Conservation (phyloP, 2,113 vertebrate species). For the Tinamus guttatus region DNA sequence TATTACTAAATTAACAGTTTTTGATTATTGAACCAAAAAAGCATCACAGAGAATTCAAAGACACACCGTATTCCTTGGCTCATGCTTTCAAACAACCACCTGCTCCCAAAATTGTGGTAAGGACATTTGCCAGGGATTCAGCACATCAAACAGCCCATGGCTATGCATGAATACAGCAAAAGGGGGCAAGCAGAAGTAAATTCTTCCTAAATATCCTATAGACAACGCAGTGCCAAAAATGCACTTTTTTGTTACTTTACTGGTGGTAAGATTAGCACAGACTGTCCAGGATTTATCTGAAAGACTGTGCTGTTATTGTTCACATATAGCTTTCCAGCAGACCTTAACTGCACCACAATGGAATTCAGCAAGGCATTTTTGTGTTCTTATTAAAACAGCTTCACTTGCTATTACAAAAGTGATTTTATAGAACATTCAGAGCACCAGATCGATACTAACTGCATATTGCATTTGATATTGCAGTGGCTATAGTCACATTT, state of each 20-base stretch:
- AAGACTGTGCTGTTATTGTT: not conserved
- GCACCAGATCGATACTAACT: not conserved
- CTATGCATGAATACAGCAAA: not conserved
- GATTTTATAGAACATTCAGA: not conserved
- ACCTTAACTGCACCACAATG: not conserved
- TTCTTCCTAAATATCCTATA: not conserved
- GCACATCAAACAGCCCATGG: not conserved
- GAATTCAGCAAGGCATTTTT: not conserved
- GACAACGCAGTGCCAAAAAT: not conserved
- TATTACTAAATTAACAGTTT: not conserved
- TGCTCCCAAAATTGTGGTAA: not conserved
- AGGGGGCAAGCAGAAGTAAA: too few relatives aligned
- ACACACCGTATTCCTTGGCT: not conserved
- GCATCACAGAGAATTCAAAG: not conserved
- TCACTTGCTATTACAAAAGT: not conserved
- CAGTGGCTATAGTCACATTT: accelerated
- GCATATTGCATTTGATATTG: not conserved
- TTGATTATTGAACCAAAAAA: not conserved
- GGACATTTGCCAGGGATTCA: not conserved
- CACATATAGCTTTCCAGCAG: not conserved
- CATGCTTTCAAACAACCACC: not conserved
- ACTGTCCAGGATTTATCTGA: not conserved
- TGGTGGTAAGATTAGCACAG: not conserved
- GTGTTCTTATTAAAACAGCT: not conserved
- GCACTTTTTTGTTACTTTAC: not conserved